phyloP scores from a whole-genome alignment of 2,797 vertebrate species.

The Acanthopagrus latus region DNA sequence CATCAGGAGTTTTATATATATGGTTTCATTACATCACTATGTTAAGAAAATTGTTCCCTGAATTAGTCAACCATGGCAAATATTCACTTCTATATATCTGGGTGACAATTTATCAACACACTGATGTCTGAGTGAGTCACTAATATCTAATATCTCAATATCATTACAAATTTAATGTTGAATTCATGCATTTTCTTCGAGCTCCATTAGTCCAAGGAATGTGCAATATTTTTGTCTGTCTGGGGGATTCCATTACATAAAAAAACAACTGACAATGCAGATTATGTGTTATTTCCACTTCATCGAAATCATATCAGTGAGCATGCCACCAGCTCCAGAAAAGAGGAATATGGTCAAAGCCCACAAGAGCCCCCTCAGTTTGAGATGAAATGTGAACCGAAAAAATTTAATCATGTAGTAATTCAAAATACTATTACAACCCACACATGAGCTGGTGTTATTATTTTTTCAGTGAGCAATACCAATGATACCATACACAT shows the following conservation, averaged over 20 bases:
- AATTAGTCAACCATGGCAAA: constrained; percentile 2
- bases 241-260: neutral
- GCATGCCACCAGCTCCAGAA: constrained; percentile 11
- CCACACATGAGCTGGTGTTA: constrained; percentile 58
- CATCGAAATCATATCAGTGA: constrained; percentile 28
- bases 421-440: constrained; percentile 62
- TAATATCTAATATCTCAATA: constrained; percentile 5
- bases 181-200: constrained; percentile 22
- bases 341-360: constrained; percentile 41
- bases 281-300: constrained; percentile 28
- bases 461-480: constrained; percentile 61
- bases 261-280: constrained; percentile 1
- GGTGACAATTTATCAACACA: constrained; percentile 12
- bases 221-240: constrained; percentile 9
- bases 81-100: constrained; percentile 12
- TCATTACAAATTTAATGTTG: constrained; percentile 1
- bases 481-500: constrained; percentile 44
- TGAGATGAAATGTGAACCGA: constrained; percentile 56
- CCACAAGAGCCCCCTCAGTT: constrained; percentile 36
- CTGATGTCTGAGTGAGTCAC: constrained; percentile 7
- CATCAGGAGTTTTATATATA: neutral
- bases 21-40: too few relatives aligned
- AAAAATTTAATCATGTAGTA: constrained; percentile 64
- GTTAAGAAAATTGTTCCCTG: neutral
- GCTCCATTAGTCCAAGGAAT: constrained; percentile 4